phyloP scores from a whole-genome alignment of 2,113 vertebrate genomes.

The Vidua chalybeata region DNA sequence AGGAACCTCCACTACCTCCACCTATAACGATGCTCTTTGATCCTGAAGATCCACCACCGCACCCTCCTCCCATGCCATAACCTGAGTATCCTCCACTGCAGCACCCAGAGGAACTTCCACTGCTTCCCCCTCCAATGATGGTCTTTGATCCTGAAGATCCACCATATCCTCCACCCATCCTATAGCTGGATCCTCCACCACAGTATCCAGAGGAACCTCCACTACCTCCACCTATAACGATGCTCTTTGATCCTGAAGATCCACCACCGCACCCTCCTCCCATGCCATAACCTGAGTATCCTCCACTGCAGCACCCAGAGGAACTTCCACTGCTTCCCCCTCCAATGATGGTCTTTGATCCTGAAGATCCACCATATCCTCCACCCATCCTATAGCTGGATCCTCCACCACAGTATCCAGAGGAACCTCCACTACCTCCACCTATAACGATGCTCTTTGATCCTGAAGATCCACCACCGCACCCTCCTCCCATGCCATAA shows the following conservation, averaged over 20 bases:
- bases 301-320: too few species aligned
- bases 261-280: too few species aligned
- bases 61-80: not conserved
- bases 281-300: too few species aligned
- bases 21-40: not conserved
- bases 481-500: not conserved
- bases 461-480: not conserved
- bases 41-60: not conserved
- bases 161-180: not conserved
- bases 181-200: not conserved
- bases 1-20: rapidly evolving
- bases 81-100: not conserved
- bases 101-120: not conserved
- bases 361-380: not conserved
- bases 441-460: not conserved
- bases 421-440: rapidly evolving
- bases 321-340: too few species aligned
- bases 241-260: too few species aligned
- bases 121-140: not conserved
- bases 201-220: not conserved
- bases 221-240: too few species aligned
- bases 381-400: rapidly evolving
- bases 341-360: rapidly evolving
- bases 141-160: rapidly evolving
- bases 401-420: not conserved